These are phyloP conservation scores for Agriopis marginaria DNA, from an alignment of 2,888 invertebrate genomes.

Conservation along the genomic window DNA sequence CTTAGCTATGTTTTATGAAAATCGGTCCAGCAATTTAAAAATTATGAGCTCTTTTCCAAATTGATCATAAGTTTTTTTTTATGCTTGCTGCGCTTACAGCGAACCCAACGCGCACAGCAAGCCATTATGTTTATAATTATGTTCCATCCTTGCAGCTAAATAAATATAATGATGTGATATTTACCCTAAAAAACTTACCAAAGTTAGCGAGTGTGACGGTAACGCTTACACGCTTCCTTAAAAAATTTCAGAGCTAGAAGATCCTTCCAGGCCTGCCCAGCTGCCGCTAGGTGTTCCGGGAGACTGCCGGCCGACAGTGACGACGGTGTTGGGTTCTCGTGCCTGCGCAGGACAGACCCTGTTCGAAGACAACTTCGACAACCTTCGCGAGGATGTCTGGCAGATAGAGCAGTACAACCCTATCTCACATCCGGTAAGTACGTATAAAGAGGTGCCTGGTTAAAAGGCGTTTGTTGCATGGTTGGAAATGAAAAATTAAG, in stretches of 20 bases:
- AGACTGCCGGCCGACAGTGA: constrained; percentile 62
- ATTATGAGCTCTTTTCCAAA: too few relatives aligned
- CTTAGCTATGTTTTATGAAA: too few relatives aligned
- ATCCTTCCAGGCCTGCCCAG: constrained; percentile 32
- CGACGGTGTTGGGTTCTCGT: constrained; percentile 64
- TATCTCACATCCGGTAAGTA: constrained; percentile 65
- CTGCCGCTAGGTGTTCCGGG: constrained; percentile 6
- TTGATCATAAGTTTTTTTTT: too few relatives aligned
- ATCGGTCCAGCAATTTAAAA: too few relatives aligned
- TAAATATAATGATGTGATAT: too few relatives aligned
- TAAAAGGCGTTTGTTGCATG: not conserved
- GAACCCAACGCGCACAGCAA: too few relatives aligned
- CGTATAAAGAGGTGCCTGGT: not conserved
- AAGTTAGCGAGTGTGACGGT: too few relatives aligned
- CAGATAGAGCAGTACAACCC: constrained; percentile 86
- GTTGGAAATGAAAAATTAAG: too few relatives aligned
- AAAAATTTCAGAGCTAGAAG: constrained; percentile 45
- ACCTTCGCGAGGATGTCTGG: constrained; percentile 81
- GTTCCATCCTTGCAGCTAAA: too few relatives aligned
- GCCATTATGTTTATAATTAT: too few relatives aligned
- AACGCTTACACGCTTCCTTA: not conserved
- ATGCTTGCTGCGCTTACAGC: too few relatives aligned
- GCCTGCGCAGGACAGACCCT: constrained; percentile 83
- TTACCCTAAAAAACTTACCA: not conserved
- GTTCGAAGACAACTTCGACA: constrained; percentile 88